Evolutionary conservation across 2,888 invertebrate species (phyloP), one percentile per base, ranked within the genome.

Genomic region (Trissolcus brochymenae): DNA sequence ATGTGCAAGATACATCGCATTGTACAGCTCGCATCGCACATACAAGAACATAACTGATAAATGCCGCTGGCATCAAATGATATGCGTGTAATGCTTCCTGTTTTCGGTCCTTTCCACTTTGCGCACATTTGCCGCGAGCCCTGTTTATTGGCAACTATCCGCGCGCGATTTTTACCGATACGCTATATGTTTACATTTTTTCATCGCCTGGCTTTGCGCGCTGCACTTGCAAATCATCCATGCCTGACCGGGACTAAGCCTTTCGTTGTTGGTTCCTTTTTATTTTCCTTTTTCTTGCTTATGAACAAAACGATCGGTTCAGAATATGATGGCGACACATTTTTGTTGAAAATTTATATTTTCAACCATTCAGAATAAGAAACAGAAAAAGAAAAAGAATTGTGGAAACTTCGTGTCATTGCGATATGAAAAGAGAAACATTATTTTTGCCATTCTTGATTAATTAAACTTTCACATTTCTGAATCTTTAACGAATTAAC

Each of bases 31-130:
- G 54, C 71, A 66, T 59, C 66, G 56, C 53, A 53, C 25, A 25
- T 25, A 25, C 65, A 59, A 70, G 43, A 70, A 76, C 66, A 49
- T 62, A 65, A 65, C 66, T 76, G 79, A 79, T 76, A 76, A 76
- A 79, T 79, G 76, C 70, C 73, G 72, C 76, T 56, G 54, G 73
- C 70, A 62, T 76, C 64, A 62, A 70, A 79, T 74, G 71, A 79
- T 74, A 74, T 64, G 74, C 64, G 64, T 65, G 67, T 65, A 65
- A 66, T 76, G 76, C 79, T 79, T 79, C 79, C 76, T 76, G 74
- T 76, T 76, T 79, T 72, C 41, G 59, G 66, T 60, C 71, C 57
- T 66, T 76, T 67, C 71, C 49, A 66, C 76, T 65, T 70, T 53
- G 61, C 61, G 60, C 29, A n/a, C 35, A 35, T 35, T 66, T 17